phyloP scores from a whole-genome alignment of 2,888 invertebrate species.

The Caenorhabditis imperialis region DNA sequence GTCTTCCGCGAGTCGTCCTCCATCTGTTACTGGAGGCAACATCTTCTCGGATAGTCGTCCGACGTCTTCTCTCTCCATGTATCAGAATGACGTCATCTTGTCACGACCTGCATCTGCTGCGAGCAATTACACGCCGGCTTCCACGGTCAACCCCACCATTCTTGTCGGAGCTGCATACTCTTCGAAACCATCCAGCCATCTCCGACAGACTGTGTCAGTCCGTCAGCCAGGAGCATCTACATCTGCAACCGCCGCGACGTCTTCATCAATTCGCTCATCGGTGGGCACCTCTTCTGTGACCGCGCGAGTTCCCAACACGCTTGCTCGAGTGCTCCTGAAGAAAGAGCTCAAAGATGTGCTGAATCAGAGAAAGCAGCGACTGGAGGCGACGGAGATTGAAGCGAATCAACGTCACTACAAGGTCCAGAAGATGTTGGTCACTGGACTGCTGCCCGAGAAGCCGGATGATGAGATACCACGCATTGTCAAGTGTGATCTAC shows the following conservation, averaged over 20 bases:
- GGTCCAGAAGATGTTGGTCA: constrained; percentile 76
- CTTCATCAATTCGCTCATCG: constrained; percentile 31
- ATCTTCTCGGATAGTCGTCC: constrained; percentile 54
- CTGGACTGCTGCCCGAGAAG: constrained; percentile 73
- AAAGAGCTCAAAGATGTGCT: constrained; percentile 80
- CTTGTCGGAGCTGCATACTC: constrained; percentile 72
- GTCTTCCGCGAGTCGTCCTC: constrained; percentile 48
- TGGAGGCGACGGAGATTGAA: constrained; percentile 80
- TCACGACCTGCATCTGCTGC: constrained; percentile 51
- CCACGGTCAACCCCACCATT: constrained; percentile 68
- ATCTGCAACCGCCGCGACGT: constrained; percentile 5
- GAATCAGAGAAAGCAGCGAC: constrained; percentile 78
- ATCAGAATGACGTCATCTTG: constrained; percentile 50
- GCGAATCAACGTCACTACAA: constrained; percentile 78
- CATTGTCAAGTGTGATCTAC: constrained; percentile 74
- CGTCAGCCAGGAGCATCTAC: constrained; percentile 13
- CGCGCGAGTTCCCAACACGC: constrained; percentile 65
- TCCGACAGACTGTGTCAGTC: constrained; percentile 54
- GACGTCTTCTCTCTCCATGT: constrained; percentile 53
- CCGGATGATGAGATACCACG: constrained; percentile 73
- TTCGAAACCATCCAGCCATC: constrained; percentile 45
- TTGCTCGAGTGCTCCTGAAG: constrained; percentile 78
- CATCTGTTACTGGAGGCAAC: constrained; percentile 27
- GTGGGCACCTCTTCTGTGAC: constrained; percentile 25
- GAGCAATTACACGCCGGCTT: constrained; percentile 43